A percentile compares a stretch with the other conserved stretches of the same genome.
Conservation (phyloP, 2,113 vertebrate genomes). For the Salvelinus alpinus region DNA sequence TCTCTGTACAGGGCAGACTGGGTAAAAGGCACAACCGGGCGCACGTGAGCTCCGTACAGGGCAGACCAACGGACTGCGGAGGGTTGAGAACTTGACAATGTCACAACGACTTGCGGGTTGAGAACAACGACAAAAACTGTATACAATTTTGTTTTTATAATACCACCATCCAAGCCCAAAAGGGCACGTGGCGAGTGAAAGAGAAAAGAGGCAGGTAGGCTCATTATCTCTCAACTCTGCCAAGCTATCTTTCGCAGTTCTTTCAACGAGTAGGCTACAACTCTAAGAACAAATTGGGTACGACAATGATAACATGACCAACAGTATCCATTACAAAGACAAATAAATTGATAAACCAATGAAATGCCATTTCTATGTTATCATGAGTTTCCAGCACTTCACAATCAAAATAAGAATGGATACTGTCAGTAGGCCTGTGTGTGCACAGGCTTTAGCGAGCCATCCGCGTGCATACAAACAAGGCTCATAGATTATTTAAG, state of each 20-base stretch:
- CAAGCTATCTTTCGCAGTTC: constrained; percentile 16
- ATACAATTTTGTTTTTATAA: not conserved
- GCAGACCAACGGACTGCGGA: too few species aligned
- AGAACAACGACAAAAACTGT: too few species aligned
- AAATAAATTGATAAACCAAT: constrained; percentile 16
- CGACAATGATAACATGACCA: constrained; percentile 12
- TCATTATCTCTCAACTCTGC: constrained; percentile 11
- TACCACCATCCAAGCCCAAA: constrained; percentile 21
- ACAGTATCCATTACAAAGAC: constrained; percentile 19
- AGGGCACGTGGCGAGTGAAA: too few species aligned
- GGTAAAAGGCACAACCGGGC: too few species aligned
- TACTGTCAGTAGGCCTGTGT: constrained; percentile 11
- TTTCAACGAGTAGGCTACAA: not conserved
- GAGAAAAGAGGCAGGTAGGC: too few species aligned
- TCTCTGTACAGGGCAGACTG: too few species aligned
- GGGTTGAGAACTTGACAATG: too few species aligned
- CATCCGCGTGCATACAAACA: not conserved
- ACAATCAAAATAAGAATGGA: constrained; percentile 43
- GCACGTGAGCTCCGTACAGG: too few species aligned
- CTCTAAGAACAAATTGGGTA: constrained; percentile 27
- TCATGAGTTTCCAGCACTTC: constrained; percentile 20
- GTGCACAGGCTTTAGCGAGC: not conserved
- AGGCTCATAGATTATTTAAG: not conserved
- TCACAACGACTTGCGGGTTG: too few species aligned
- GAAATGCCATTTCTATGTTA: constrained; percentile 24